Evolutionary conservation across 2,113 vertebrate species (phyloP).

Genomic region (Psephotus haematonotus): DNA sequence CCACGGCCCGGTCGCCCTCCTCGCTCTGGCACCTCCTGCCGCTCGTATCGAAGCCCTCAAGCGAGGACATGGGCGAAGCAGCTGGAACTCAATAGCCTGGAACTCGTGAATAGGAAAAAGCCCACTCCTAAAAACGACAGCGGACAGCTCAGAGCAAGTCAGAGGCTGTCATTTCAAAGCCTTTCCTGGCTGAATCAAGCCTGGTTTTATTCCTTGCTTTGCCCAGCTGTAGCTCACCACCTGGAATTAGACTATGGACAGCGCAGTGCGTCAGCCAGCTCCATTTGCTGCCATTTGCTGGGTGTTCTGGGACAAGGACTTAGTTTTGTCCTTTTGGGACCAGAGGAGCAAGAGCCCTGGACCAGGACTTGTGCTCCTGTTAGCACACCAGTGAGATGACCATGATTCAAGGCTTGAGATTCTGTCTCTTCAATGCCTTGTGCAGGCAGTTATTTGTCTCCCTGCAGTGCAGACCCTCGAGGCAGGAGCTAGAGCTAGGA

Average conservation of each 20-base stretch:
- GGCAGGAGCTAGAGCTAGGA: not conserved
- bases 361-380: not conserved
- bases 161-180: slow-evolving; percentile 2
- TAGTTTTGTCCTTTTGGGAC: not conserved
- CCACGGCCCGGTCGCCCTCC: not conserved
- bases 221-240: slow-evolving; percentile 13
- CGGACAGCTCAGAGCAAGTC: not conserved
- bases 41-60: not conserved
- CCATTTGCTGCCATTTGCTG: not conserved
- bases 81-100: slow-evolving; percentile 18
- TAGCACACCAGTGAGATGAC: not conserved
- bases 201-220: not conserved
- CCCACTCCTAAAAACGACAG: not conserved
- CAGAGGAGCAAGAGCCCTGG: not conserved
- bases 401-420: not conserved
- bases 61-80: not conserved
- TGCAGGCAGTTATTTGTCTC: not conserved
- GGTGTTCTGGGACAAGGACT: not conserved
- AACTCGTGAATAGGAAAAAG: not conserved
- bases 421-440: fast-evolving
- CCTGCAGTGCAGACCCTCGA: not conserved
- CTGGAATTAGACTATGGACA: fast-evolving
- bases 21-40: not conserved
- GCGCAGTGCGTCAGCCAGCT: not conserved
- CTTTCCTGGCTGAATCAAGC: not conserved